These are phyloP conservation scores for Loris lydekkerianus DNA, from an alignment of 2,797 vertebrate species.

Conservation along the genomic window DNA sequence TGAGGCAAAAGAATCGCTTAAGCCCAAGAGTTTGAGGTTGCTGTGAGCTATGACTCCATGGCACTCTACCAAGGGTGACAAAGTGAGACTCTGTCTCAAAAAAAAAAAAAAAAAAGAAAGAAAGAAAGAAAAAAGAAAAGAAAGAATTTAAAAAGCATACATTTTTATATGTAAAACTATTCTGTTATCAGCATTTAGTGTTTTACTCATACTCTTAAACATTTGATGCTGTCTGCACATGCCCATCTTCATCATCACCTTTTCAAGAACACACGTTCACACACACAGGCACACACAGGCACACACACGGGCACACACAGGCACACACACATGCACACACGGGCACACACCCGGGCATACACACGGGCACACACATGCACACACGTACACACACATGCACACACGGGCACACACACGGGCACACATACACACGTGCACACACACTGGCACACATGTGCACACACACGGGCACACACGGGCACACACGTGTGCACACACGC, in stretches of 20 bases:
- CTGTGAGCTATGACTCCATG: no score
- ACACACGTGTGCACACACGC: no score
- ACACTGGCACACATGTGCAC: not conserved
- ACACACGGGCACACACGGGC: not conserved
- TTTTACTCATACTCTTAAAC: constrained; percentile 42
- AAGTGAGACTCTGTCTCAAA: no score
- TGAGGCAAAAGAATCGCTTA: no score
- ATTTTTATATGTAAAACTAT: not conserved
- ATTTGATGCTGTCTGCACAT: not conserved
- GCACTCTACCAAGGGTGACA: no score
- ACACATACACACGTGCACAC: no score
- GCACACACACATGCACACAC: no score
- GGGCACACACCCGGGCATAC: no score
- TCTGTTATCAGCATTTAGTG: not conserved
- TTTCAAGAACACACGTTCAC: not conserved
- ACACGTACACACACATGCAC: no score
- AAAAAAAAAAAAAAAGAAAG: not conserved
- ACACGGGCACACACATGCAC: not conserved
- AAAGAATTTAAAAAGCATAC: not conserved
- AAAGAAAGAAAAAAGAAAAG: not conserved
- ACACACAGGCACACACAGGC: not conserved
- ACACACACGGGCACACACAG: not conserved
- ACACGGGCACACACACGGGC: not conserved
- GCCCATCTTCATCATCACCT: not conserved
- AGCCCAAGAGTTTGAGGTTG: no score